Evolutionary conservation across 2,888 invertebrate species (phyloP).

Genomic region (Camponotus fellah): DNA sequence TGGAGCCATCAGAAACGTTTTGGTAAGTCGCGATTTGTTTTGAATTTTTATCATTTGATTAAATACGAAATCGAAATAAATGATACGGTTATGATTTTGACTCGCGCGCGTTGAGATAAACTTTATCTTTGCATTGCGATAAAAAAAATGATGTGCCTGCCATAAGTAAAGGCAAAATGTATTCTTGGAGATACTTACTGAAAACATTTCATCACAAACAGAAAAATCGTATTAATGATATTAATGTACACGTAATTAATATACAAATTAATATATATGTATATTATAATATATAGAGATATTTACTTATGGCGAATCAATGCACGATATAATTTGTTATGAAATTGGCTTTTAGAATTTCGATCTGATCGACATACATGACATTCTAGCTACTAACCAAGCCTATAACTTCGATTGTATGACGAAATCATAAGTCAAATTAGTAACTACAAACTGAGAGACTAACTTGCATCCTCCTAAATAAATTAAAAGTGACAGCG

Average conservation of each 20-base stretch:
- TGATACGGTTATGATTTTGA: neutral
- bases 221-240: neutral
- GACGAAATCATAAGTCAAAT: slow-evolving; percentile 51
- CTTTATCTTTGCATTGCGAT: neutral
- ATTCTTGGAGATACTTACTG: neutral
- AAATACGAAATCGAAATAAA: slow-evolving; percentile 1
- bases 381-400: slow-evolving; percentile 55
- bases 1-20: slow-evolving; percentile 40
- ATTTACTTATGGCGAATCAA: slow-evolving; percentile 49
- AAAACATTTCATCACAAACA: neutral
- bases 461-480: slow-evolving; percentile 57
- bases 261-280: neutral
- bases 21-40: slow-evolving; percentile 50
- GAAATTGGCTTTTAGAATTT: slow-evolving; percentile 45
- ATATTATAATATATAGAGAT: neutral
- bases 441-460: slow-evolving; percentile 49
- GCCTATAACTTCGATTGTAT: slow-evolving; percentile 43
- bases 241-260: neutral
- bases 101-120: neutral
- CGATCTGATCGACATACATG: slow-evolving; percentile 58
- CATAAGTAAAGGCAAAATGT: neutral
- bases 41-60: slow-evolving; percentile 2
- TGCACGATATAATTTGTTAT: slow-evolving; percentile 8
- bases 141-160: neutral
- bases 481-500: slow-evolving; percentile 73